phyloP scores from a whole-genome alignment of 2,113 vertebrate genomes.

The Turnix velox region DNA sequence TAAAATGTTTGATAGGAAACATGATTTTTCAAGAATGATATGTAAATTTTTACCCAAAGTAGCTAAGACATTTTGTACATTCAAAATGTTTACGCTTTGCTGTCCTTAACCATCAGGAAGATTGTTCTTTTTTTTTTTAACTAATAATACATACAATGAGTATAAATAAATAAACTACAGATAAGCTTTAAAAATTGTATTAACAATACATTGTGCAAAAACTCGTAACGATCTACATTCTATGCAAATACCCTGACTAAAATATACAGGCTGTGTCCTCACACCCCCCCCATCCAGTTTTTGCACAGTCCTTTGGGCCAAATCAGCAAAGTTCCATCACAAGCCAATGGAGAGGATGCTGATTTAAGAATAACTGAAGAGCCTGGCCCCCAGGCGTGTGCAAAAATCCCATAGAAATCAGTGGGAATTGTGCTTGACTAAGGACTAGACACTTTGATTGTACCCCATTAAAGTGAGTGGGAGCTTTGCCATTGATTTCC shows the following conservation, averaged over 20 bases:
- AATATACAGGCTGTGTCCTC: conserved; percentile 65
- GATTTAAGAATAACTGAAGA: neutral
- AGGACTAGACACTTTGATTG: conserved; percentile 57
- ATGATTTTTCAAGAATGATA: conserved; percentile 47
- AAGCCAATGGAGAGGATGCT: neutral
- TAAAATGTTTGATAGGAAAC: conserved; percentile 44
- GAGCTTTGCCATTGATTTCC: conserved; percentile 38
- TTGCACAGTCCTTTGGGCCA: conserved; percentile 34
- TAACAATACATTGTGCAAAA: conserved; percentile 77
- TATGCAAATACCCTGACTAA: conserved; percentile 84
- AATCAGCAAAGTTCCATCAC: neutral
- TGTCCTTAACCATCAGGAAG: conserved; percentile 42
- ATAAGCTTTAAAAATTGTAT: conserved; percentile 74
- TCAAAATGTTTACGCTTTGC: conserved; percentile 69
- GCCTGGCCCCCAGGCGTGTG: neutral
- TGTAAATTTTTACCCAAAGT: conserved; percentile 47
- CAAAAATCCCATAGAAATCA: conserved; percentile 51
- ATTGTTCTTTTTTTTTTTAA: conserved; percentile 60
- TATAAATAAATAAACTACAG: conserved; percentile 81
- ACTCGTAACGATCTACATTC: conserved; percentile 77
- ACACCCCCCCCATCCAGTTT: conserved; percentile 47
- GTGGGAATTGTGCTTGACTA: conserved; percentile 45
- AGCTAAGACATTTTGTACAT: conserved; percentile 73
- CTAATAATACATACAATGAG: conserved; percentile 70
- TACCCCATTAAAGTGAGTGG: conserved; percentile 23